These are phyloP conservation scores for Meloidogyne exigua DNA, from an alignment of 1,140 invertebrate species.

Conservation along the genomic window DNA sequence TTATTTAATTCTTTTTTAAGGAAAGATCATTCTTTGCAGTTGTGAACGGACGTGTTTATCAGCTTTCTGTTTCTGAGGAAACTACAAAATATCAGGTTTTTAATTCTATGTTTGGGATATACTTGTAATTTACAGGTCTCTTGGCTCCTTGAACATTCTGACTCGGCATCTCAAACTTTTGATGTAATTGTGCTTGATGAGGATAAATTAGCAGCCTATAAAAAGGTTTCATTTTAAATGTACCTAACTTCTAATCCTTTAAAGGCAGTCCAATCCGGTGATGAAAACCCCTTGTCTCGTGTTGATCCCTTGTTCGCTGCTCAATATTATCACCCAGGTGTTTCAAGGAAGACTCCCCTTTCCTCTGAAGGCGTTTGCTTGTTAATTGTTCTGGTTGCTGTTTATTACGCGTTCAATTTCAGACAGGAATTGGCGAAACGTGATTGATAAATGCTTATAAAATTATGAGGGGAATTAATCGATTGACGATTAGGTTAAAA, in stretches of 20 bases:
- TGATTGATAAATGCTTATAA: background rate
- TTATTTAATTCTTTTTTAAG: conserved; percentile 33
- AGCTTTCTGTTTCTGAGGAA: conserved; percentile 56
- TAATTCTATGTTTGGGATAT: background rate
- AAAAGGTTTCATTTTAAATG: conserved; percentile 63
- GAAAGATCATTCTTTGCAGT: conserved; percentile 56
- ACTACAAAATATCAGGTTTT: conserved; percentile 59
- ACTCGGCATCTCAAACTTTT: conserved; percentile 55
- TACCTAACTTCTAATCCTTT: conserved; percentile 37
- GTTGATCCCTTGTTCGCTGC: conserved; percentile 65
- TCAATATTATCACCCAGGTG: conserved; percentile 62
- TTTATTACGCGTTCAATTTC: conserved; percentile 49
- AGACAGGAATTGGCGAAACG: conserved; percentile 32
- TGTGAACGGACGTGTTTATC: conserved; percentile 44
- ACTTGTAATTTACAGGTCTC: conserved; percentile 13
- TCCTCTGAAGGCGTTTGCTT: conserved; percentile 55
- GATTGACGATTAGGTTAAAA: conserved; percentile 1
- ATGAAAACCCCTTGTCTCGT: conserved; percentile 44
- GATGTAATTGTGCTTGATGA: conserved; percentile 58
- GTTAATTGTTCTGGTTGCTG: conserved; percentile 38
- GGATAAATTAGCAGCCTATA: conserved; percentile 48
- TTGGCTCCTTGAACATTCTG: conserved; percentile 48
- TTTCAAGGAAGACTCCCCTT: conserved; percentile 49
- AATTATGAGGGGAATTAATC: too few species aligned
- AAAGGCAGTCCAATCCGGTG: conserved; percentile 65